Conservation (phyloP, 2,113 vertebrate genomes). For the Calidris pygmaea region DNA sequence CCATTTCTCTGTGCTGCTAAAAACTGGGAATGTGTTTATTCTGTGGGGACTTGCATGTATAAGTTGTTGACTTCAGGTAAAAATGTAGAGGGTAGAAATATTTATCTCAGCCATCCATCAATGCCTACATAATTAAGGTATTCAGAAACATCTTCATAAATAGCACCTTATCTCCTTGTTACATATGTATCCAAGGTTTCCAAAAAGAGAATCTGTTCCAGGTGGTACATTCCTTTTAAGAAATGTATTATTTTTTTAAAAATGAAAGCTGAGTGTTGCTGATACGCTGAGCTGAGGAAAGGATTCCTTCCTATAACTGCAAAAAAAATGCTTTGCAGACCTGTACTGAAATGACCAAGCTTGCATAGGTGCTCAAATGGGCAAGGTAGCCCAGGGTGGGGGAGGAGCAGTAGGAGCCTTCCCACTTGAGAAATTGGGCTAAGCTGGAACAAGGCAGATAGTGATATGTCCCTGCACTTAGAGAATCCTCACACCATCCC, state of each 20-base stretch:
- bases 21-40: not conserved
- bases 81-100: not conserved
- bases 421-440: not conserved
- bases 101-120: slow-evolving; percentile 23
- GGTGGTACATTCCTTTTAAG: not conserved
- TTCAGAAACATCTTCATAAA: slow-evolving; percentile 24
- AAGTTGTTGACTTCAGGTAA: not conserved
- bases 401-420: not conserved
- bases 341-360: not conserved
- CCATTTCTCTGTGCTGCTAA: not conserved
- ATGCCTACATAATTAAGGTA: slow-evolving; percentile 46
- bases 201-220: not conserved
- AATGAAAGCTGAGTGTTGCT: not conserved
- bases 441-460: not conserved
- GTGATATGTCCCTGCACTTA: not conserved
- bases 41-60: not conserved
- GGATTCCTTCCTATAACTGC: not conserved
- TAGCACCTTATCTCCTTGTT: not conserved
- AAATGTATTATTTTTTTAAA: not conserved
- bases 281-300: not conserved
- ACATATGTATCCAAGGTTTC: not conserved
- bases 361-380: not conserved
- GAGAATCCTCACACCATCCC: not conserved
- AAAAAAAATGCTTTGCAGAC: not conserved
- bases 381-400: too few relatives aligned